Evolutionary conservation across 2,888 invertebrate genomes (phyloP).

Genomic region (Sinopyrophorus schimmeli): DNA sequence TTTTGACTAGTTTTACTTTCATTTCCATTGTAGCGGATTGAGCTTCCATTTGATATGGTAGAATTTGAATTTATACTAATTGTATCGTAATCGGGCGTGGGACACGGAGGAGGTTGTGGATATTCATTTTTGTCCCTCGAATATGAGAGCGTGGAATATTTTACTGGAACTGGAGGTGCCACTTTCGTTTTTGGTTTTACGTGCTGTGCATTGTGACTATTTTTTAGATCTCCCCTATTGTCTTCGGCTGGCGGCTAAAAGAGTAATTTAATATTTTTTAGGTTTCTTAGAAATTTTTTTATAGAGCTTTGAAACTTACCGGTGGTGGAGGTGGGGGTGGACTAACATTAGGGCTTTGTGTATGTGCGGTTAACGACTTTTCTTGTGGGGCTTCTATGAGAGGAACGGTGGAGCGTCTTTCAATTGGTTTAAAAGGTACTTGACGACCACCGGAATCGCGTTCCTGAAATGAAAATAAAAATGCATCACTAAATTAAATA

Average conservation of each 20-base stretch:
- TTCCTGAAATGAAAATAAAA: conserved; percentile 44
- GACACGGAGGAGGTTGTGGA: conserved; percentile 55
- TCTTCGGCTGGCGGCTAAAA: conserved; percentile 17
- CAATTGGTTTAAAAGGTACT: conserved; percentile 45
- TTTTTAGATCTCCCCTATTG: conserved; percentile 1
- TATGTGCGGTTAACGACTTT: conserved; percentile 41
- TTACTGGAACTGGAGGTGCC: conserved; percentile 50
- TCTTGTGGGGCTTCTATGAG: conserved; percentile 42
- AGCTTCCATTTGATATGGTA: conserved; percentile 38
- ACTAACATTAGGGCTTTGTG: conserved; percentile 9
- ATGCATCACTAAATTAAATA: conserved; percentile 2
- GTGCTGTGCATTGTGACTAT: conserved; percentile 26
- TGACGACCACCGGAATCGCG: conserved; percentile 45
- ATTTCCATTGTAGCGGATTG: conserved; percentile 32
- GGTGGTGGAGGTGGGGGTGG: conserved; percentile 66
- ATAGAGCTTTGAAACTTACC: conserved; percentile 52
- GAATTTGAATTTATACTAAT: conserved; percentile 50
- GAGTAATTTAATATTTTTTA: neutral
- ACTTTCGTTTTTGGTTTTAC: conserved; percentile 45
- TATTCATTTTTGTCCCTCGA: conserved; percentile 27
- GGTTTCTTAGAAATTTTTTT: neutral
- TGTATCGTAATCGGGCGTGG: conserved; percentile 61
- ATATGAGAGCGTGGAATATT: conserved; percentile 49
- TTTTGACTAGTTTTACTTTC: conserved; percentile 32
- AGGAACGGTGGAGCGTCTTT: conserved; percentile 44